Evolutionary conservation across 2,113 vertebrate species (phyloP).

Genomic region (Oreotrochilus melanogaster): DNA sequence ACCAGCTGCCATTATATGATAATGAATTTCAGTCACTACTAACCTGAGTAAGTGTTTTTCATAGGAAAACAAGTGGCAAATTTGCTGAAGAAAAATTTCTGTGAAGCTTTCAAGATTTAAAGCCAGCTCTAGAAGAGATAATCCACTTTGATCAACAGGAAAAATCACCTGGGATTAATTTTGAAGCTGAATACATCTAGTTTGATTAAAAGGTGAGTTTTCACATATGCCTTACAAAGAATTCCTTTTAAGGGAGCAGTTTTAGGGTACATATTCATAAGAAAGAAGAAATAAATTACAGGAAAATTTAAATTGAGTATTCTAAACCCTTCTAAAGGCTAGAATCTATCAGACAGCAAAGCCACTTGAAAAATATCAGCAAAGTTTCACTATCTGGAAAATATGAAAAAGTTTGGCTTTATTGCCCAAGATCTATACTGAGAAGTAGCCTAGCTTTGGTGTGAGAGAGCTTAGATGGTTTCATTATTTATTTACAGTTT

Average conservation of each 20-base stretch:
- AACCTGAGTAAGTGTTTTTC: slow-evolving; percentile 6
- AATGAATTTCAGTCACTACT: slow-evolving; percentile 41
- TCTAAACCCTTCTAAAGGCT: not conserved
- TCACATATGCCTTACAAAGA: not conserved
- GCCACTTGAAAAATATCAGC: not conserved
- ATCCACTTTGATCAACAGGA: not conserved
- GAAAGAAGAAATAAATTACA: not conserved
- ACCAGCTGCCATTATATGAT: slow-evolving; percentile 53
- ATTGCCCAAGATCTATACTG: not conserved
- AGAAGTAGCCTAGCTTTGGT: not conserved
- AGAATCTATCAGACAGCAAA: not conserved
- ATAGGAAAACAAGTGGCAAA: not conserved
- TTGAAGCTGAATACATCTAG: not conserved
- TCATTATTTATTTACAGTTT: not conserved
- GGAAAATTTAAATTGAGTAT: not conserved
- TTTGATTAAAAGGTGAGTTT: not conserved
- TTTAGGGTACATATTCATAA: not conserved
- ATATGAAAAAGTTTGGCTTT: not conserved
- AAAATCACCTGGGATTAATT: not conserved
- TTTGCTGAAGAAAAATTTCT: not conserved
- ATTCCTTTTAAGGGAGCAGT: not conserved
- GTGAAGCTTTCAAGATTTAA: not conserved
- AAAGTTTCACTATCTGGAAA: not conserved
- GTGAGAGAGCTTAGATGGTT: not conserved
- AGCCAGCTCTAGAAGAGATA: not conserved